Conservation (phyloP, 2,113 vertebrate genomes). For the Apteryx mantelli region DNA sequence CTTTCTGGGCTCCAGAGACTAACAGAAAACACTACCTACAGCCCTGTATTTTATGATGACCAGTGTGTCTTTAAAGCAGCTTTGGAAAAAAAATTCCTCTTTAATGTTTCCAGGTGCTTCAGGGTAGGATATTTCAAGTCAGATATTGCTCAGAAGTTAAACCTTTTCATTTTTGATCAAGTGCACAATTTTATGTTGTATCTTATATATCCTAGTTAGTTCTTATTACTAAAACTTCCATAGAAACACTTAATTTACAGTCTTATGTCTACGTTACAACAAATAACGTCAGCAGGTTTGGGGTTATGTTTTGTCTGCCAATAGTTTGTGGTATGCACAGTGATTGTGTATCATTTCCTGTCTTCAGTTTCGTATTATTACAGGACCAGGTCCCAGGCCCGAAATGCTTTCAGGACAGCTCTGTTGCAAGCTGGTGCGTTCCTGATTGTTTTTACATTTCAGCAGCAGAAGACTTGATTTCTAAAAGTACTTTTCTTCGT, state of each 20-base stretch:
- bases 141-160: neutral
- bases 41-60: neutral
- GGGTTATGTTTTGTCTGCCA: neutral
- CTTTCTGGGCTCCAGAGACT: neutral
- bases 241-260: neutral
- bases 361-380: fast-evolving
- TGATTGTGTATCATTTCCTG: fast-evolving
- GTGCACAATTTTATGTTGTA: neutral
- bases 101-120: neutral
- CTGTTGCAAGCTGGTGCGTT: fast-evolving
- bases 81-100: neutral
- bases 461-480: neutral
- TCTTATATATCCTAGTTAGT: neutral
- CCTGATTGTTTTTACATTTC: neutral
- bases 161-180: neutral
- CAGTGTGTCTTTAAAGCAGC: neutral
- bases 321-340: fast-evolving
- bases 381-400: neutral
- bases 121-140: neutral
- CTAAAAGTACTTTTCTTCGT: neutral
- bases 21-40: fast-evolving
- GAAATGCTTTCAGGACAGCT: neutral
- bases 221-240: neutral
- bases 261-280: neutral
- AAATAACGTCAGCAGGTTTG: neutral